phyloP scores from a whole-genome alignment of 2,888 invertebrate genomes.

The Beris morrisii region DNA sequence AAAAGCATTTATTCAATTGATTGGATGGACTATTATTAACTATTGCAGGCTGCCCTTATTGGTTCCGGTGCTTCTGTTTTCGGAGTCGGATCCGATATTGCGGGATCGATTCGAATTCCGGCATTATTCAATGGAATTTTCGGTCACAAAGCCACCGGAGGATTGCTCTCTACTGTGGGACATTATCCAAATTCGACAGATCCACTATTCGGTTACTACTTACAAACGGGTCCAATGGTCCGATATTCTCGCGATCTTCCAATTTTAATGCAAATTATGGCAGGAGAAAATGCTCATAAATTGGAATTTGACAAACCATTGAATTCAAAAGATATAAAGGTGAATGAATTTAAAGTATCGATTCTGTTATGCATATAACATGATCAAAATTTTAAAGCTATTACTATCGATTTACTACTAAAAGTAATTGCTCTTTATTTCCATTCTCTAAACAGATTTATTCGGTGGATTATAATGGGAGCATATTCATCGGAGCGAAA shows the following conservation, averaged over 20 bases:
- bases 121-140: slow-evolving; percentile 84
- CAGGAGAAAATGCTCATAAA: slow-evolving; percentile 55
- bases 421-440: neutral
- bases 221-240: slow-evolving; percentile 73
- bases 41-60: slow-evolving; percentile 66
- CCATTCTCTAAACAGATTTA: neutral
- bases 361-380: too few species aligned
- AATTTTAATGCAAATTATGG: slow-evolving; percentile 66
- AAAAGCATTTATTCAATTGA: neutral
- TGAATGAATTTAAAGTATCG: slow-evolving; percentile 40
- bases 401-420: neutral
- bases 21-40: neutral
- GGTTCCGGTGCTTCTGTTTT: slow-evolving; percentile 76
- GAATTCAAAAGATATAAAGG: slow-evolving; percentile 56
- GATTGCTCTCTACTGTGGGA: slow-evolving; percentile 62
- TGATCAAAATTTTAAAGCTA: too few species aligned
- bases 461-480: neutral
- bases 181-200: slow-evolving; percentile 64
- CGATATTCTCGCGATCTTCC: slow-evolving; percentile 77
- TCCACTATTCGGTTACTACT: slow-evolving; percentile 57
- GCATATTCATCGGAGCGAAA: neutral
- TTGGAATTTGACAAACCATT: slow-evolving; percentile 61
- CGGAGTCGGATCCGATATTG: slow-evolving; percentile 83
- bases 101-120: slow-evolving; percentile 85
- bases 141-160: slow-evolving; percentile 81